Evolutionary conservation across 35 echinoderm and acorn worm species (phyloP), one percentile per base, ranked within the genome.

Genomic region (Lytechinus pictus): DNA sequence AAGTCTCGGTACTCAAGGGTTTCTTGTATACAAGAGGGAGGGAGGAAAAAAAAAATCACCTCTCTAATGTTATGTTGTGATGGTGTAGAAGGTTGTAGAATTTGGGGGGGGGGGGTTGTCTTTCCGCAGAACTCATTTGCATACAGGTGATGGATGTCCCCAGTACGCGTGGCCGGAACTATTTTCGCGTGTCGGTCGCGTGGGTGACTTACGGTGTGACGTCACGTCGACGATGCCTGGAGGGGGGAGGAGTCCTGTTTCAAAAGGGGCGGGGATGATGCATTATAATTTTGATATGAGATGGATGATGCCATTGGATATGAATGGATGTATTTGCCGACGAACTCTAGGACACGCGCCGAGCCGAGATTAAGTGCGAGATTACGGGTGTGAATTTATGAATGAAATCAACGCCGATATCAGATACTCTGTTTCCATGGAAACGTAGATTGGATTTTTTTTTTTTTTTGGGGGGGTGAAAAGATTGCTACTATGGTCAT

Each of bases 221-320:
- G 66, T 79, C 66, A 79, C 66, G n/a, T 24, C 66, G 66, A 79
- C 3, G 19, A 16, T 79, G 4, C 19, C 66, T 24, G 19, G 66
- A 24, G n/a, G 66, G 66, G 19, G 66, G 66, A 24, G 66, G 66
- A 16, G 66, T 79, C n/a, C n/a, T 79, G 66, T 79, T 79, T 79
- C 66, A n/a, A 79, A 79, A n/a, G 66, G 66, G 66, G 66, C 66
- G 66, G 66, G 66, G 66, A 79, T 79, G 66, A 79, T 79, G 66
- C 2, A 79, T n/a, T 79, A 79, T 79, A 79, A 79, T 79, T 79
- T 24, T 24, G 19, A 24, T 79, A 79, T 79, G 66, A 79, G 19
- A 79, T 79, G 12, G 61, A 79, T 24, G n/a, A 79, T 79, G n/a
- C 66, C 6, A 24, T 5, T 7, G 66, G 19, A n/a, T 79, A 79